Evolutionary conservation across 2,888 invertebrate genomes (phyloP), one percentile per base, ranked within the genome.

Genomic region (Drosophila buzzatii): DNA sequence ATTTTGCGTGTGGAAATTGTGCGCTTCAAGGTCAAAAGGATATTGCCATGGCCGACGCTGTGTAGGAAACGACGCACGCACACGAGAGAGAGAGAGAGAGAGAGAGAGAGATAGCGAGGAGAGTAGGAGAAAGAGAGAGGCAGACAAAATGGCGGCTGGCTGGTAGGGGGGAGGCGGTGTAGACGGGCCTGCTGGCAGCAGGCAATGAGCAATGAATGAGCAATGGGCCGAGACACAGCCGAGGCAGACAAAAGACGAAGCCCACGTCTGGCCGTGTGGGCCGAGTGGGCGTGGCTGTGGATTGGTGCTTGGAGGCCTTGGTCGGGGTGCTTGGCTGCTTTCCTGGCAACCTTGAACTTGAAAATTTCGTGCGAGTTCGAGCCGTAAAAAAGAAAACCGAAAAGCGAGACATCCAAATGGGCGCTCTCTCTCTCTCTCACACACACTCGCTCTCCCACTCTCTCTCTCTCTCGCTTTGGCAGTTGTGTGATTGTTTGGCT

Each of bases 11-110:
- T 85, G 90, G 88, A 90, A 92, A 92, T 91, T 83, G 80, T 83
- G 82, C 79, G 87, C 89, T 92, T 92, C 92, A 92, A 92, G 92
- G 92, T 92, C 92, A 92, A 92, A 92, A 92, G 92, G 92, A 92
- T 92, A 92, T 92, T 92, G 92, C 89, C 92, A 59, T 47, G 75
- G 57, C 75, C 65, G 65, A 45, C 63, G 35, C 41, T 59, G 47
- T 81, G 87, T 86, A 86, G 85, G 85, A 86, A 86, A 89, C 79
- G 53, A 53, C 35, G 58, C 53, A 72, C 66, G 71, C 35, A 64
- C 31, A 16, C 23, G 27, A 52, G 44, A 52, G 41, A 18, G 33
- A 33, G 20, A 20, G 56, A 16, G 27, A 41, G 14, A 20, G 56
- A 6, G 42, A n/a, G 27, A 52, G 44, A 52, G 41, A 18, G 33